Conservation (phyloP, 2,797 vertebrate species). For the Myripristis jacobus region DNA sequence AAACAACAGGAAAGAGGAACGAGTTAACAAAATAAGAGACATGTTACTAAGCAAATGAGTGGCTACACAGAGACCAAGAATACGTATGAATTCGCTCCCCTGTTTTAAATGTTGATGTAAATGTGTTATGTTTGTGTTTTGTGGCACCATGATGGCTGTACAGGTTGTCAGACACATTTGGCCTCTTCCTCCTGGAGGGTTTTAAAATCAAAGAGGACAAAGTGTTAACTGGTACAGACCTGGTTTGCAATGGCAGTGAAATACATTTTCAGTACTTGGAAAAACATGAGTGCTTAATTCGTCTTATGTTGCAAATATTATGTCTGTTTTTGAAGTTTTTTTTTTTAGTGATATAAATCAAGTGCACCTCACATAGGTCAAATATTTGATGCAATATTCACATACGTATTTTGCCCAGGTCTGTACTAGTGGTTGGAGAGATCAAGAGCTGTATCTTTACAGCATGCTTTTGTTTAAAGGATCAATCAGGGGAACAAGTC, state of each 20-base stretch:
- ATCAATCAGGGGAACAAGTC: slow-evolving; percentile 71
- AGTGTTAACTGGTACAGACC: slow-evolving; percentile 72
- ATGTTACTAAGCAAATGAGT: slow-evolving; percentile 74
- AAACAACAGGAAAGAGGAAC: slow-evolving; percentile 40
- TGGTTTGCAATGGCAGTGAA: slow-evolving; percentile 60
- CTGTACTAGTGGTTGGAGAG: slow-evolving; percentile 58
- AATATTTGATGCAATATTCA: slow-evolving; percentile 69
- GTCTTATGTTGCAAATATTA: slow-evolving; percentile 66
- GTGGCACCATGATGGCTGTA: slow-evolving; percentile 92
- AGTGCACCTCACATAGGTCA: slow-evolving; percentile 60
- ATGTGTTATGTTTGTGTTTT: slow-evolving; percentile 93
- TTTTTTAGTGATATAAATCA: slow-evolving; percentile 57
- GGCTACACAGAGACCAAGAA: slow-evolving; percentile 72
- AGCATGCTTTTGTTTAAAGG: slow-evolving; percentile 87
- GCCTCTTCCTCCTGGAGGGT: slow-evolving; percentile 65
- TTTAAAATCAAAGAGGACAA: slow-evolving; percentile 59
- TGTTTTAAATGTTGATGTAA: slow-evolving; percentile 91
- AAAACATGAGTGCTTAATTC: slow-evolving; percentile 66
- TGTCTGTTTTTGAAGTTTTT: slow-evolving; percentile 54
- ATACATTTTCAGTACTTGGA: slow-evolving; percentile 62
- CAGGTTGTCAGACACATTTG: slow-evolving; percentile 83
- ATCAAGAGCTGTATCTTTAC: slow-evolving; percentile 79
- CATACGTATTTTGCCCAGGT: slow-evolving; percentile 60
- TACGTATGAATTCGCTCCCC: slow-evolving; percentile 73
- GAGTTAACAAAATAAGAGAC: slow-evolving; percentile 72